Evolutionary conservation across 2,888 invertebrate genomes (phyloP), one percentile per base, ranked within the genome.

Genomic region (Ormyrus labotus): DNA sequence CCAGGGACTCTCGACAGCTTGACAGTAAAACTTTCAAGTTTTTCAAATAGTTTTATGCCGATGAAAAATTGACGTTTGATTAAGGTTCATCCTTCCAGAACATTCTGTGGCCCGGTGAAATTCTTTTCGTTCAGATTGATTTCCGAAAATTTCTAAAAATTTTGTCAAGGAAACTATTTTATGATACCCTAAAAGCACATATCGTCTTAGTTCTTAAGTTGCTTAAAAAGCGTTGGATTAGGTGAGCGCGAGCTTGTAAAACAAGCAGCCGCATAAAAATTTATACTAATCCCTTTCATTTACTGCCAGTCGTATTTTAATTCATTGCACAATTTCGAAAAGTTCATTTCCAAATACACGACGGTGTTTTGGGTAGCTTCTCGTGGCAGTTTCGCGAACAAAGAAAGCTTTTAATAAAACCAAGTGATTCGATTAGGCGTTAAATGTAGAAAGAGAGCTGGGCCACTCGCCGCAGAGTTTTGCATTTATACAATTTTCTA

Each of bases 401-500:
- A 69, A 53, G 9, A 13, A 47, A 80, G 80, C 71, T 71, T 65
- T 65, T 34, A 34, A 34, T 34, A 34, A 34, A 55, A 13, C 53
- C 34, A 69, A 65, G 71, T 48, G 58, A 61, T 72, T 67, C 60
- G 53, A 65, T 64, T 64, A 45, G 34, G 13, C 11, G 53, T 34
- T 61, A 69, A 51, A 67, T 67, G 13, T 47, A 34, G 48, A 34
- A 34, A 34, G 34, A 34, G 34, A 69, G 57, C 55, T 50, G 63
- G 57, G 47, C 68, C 63, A 69, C 51, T 50, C 10, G 61, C 48
- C 47, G 51, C 69, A 70, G 64, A 80, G 74, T 70, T 80, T 80
- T 75, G 74, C 74, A 75, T 58, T 75, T 80, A 63, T 63, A 69
- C 57, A 64, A 74, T 10, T 65, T 75, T 70, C 70, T 74, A 47